Conservation (phyloP, 2,888 invertebrate species). For the Nomada lathburiana region DNA sequence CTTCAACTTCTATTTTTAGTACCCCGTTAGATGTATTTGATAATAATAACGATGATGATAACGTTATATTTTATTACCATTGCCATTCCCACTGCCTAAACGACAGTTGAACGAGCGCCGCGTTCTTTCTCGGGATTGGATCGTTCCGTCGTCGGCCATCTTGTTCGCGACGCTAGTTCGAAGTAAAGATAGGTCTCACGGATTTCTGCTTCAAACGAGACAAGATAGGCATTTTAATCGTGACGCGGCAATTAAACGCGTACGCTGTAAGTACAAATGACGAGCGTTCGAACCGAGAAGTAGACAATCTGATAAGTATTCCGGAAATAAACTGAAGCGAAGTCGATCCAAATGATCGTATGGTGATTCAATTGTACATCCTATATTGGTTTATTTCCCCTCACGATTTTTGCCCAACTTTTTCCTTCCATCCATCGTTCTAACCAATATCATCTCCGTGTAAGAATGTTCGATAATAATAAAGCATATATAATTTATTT, state of each 20-base stretch:
- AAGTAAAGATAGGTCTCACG: neutral
- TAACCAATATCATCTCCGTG: neutral
- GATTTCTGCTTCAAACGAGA: slow-evolving; percentile 12
- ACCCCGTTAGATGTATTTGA: slow-evolving; percentile 70
- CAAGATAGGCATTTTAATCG: slow-evolving; percentile 25
- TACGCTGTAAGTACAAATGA: slow-evolving; percentile 60
- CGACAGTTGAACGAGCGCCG: slow-evolving; percentile 13
- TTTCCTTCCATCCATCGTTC: too few species aligned
- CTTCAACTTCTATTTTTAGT: slow-evolving; percentile 71
- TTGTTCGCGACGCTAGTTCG: neutral
- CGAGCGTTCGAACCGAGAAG: slow-evolving; percentile 41
- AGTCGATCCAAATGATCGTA: slow-evolving; percentile 28
- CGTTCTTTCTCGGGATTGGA: slow-evolving; percentile 5
- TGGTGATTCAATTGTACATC: neutral
- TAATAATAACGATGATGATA: slow-evolving; percentile 69
- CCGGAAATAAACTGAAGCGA: slow-evolving; percentile 48
- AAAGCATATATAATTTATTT: neutral
- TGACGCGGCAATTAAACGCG: slow-evolving; percentile 8
- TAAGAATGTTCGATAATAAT: neutral
- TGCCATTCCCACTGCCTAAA: slow-evolving; percentile 50
- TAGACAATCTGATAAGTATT: slow-evolving; percentile 59
- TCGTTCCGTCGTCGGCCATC: neutral
- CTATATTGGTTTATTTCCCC: neutral
- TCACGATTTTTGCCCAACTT: neutral
- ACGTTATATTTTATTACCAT: slow-evolving; percentile 68